These are phyloP conservation scores for Acronicta alni DNA, from an alignment of 2,888 invertebrate species.

Conservation along the genomic window DNA sequence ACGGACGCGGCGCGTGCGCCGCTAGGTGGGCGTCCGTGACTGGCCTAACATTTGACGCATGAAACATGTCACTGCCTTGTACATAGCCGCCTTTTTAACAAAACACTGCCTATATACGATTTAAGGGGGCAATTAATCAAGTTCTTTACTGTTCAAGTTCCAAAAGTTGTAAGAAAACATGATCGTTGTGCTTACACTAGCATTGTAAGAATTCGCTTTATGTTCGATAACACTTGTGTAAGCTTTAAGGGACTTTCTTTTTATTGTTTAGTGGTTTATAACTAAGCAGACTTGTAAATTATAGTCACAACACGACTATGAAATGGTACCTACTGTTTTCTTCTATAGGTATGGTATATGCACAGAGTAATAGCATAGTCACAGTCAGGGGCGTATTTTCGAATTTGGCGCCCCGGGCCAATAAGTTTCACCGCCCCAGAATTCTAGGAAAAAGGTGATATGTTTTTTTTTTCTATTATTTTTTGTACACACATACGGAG, in stretches of 20 bases:
- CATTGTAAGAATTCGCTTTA: conserved; percentile 45
- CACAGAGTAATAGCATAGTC: too few species aligned
- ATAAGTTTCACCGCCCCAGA: too few species aligned
- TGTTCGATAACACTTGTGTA: conserved; percentile 30
- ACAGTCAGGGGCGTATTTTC: too few species aligned
- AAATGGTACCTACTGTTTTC: too few species aligned
- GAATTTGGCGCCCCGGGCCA: too few species aligned
- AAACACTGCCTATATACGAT: conserved; percentile 56
- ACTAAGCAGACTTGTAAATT: too few species aligned
- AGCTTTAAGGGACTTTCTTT: conserved; percentile 19
- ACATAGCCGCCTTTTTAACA: conserved; percentile 42
- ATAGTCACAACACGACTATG: too few species aligned
- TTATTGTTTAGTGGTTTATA: conserved; percentile 14
- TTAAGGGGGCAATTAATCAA: conserved; percentile 72
- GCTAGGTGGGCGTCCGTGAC: conserved; percentile 70
- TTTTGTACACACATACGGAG: too few species aligned
- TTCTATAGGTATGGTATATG: too few species aligned
- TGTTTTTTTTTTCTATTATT: too few species aligned
- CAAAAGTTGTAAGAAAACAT: conserved; percentile 45
- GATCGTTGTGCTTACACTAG: conserved; percentile 41
- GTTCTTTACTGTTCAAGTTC: conserved; percentile 66
- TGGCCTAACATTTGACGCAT: conserved; percentile 58
- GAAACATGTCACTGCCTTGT: conserved; percentile 54
- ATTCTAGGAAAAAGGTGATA: too few species aligned
- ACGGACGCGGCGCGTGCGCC: conserved; percentile 52